phyloP scores from a whole-genome alignment of 1,140 invertebrate species.

The Drosophila nebulosa region DNA sequence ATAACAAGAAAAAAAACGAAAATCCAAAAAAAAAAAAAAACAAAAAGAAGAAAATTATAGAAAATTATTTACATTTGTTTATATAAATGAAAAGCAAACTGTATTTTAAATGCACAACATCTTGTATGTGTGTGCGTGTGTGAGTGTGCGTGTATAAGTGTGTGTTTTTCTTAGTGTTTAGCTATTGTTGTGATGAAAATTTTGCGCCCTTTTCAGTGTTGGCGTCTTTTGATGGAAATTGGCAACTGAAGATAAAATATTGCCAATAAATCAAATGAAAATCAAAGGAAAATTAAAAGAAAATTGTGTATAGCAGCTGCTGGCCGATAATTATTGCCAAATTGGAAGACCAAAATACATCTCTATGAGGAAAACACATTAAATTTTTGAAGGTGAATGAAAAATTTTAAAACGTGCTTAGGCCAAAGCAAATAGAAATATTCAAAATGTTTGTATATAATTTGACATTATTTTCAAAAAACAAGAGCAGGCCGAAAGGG shows the following conservation, averaged over 20 bases:
- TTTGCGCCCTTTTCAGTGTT: conserved; percentile 1
- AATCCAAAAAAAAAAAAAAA: background rate
- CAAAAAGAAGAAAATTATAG: background rate
- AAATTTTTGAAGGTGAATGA: conserved; percentile 15
- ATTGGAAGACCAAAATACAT: background rate
- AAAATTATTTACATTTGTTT: conserved; percentile 1
- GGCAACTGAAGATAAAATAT: background rate
- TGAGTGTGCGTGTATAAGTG: too few relatives aligned
- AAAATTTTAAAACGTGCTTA: conserved; percentile 7
- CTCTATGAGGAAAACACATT: background rate
- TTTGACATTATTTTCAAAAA: background rate
- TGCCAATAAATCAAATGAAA: conserved; percentile 11
- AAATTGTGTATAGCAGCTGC: background rate
- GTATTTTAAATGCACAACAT: background rate
- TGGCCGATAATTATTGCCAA: background rate
- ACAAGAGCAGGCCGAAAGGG: background rate
- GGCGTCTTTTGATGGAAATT: background rate
- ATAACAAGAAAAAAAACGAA: background rate
- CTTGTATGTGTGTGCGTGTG: background rate
- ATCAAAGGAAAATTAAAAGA: conserved; percentile 40
- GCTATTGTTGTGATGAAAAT: background rate
- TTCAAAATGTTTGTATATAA: background rate
- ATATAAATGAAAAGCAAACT: background rate
- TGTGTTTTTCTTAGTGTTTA: background rate
- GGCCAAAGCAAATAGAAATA: background rate